Base-by-base conservation (phyloP, 2,888 invertebrate species). In the Parascotia fuliginaria region DNA sequence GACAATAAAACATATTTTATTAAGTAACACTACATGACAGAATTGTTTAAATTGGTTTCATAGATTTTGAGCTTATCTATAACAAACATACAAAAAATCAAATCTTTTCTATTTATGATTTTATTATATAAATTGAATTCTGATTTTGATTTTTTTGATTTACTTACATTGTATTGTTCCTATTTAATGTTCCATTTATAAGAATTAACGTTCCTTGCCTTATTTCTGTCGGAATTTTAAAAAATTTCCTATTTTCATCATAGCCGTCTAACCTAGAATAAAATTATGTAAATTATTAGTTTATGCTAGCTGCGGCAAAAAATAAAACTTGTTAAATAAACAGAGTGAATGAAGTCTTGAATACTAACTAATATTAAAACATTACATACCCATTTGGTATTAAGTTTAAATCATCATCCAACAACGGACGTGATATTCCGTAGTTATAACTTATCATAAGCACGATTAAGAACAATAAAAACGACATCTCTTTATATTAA, bases 391-490 rank as follows among this genome's bases (percentile, higher is more conserved):
- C 46, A 51, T 60, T 33, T 44, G 44, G 38, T 33, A 50, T 15
- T 9, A 39, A 49, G 47, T 40, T 33, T 5, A 24, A 42, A 40
- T 42, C 41, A 45, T 22, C 55, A 54, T 59, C 58, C 31, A 16
- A 16, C 15, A 27, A 5, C 16, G 77, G 57, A 70, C 67, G 73
- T 74, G 77, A 74, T 46, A 45, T 48, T 51, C 72, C 70, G 56
- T 43, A 51, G 33, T 60, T 64, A 19, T 50, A 43, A 40, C 55
- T 58, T 70, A 77, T 65, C 72, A 56, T 63, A 34, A 76, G 39
- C 64, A 74, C 70, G 51, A 58, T 41, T 43, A 70, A 36, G 48
- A 70, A 60, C 47, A 55, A 60, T 42, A 65, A 50, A n/a, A 66
- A 55, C 41, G 59, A 59, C 77, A 77, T 77, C 73, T 74, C 55